phyloP scores from a whole-genome alignment of 2,888 invertebrate species.

The Julus scandinavius region DNA sequence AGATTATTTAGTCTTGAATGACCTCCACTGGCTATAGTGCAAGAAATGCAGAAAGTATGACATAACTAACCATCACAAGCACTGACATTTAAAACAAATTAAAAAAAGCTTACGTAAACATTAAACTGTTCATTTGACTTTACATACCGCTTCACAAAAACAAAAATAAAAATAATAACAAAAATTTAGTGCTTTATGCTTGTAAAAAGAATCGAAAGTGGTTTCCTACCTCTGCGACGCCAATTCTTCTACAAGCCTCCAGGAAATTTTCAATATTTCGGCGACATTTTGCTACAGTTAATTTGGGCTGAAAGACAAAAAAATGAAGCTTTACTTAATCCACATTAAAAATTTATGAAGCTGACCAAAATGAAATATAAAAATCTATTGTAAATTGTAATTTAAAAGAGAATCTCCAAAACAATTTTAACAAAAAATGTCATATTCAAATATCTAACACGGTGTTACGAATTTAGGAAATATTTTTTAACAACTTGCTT shows the following conservation, averaged over 20 bases:
- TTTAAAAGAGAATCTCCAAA: no score
- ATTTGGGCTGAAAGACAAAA: conserved; percentile 79
- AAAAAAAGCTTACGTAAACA: background rate
- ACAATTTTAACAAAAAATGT: no score
- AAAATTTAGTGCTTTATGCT: background rate
- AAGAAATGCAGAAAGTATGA: background rate
- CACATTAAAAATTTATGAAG: no score
- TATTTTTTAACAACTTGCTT: no score
- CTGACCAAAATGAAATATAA: no score
- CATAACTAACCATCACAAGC: background rate
- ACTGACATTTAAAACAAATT: background rate
- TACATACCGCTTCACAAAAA: conserved; percentile 7
- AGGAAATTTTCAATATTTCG: conserved; percentile 95
- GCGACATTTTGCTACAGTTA: conserved; percentile 94
- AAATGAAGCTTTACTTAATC: background rate
- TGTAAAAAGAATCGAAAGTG: background rate
- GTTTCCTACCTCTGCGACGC: conserved; percentile 88
- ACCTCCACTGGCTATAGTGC: no score
- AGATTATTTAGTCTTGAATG: no score
- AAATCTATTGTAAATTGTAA: no score
- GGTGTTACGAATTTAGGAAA: no score
- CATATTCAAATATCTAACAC: no score
- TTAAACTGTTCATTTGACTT: background rate
- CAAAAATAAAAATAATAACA: background rate
- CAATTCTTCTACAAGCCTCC: conserved; percentile 92